Percentiles rank a stretch among this genome's conserved stretches.
phyloP scores from a whole-genome alignment of 1,140 invertebrate genomes.

The Paralvinella palmiformis region DNA sequence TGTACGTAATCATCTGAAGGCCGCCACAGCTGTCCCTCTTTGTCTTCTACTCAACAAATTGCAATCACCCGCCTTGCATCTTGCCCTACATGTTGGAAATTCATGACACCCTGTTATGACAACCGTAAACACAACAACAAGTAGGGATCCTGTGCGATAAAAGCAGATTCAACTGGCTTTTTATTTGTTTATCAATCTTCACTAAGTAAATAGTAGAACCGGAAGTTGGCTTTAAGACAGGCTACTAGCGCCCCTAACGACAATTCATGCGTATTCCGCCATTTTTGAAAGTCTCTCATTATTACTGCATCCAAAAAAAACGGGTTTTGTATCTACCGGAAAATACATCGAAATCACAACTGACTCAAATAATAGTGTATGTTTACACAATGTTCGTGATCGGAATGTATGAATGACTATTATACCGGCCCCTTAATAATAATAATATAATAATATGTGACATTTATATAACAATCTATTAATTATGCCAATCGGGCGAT shows the following conservation, averaged over 20 bases:
- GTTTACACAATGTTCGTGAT: no score
- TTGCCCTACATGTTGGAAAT: neutral
- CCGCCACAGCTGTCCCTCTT: neutral
- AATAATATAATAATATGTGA: no score
- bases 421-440: no score
- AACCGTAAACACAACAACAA: no score
- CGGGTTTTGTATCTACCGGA: no score
- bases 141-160: neutral
- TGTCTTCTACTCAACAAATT: constrained; percentile 2
- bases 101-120: neutral
- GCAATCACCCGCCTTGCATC: neutral
- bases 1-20: neutral
- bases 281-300: neutral
- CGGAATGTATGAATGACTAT: no score
- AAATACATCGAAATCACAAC: no score
- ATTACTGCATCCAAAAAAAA: no score
- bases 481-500: no score
- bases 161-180: constrained; percentile 2
- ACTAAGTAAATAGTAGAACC: no score
- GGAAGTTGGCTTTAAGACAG: neutral
- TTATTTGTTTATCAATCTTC: neutral
- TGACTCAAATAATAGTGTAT: no score
- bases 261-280: neutral
- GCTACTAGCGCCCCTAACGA: neutral
- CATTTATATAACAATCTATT: no score